These are phyloP conservation scores for Atrina japonica DNA, from an alignment of 2,888 invertebrate genomes.

Conservation along the genomic window DNA sequence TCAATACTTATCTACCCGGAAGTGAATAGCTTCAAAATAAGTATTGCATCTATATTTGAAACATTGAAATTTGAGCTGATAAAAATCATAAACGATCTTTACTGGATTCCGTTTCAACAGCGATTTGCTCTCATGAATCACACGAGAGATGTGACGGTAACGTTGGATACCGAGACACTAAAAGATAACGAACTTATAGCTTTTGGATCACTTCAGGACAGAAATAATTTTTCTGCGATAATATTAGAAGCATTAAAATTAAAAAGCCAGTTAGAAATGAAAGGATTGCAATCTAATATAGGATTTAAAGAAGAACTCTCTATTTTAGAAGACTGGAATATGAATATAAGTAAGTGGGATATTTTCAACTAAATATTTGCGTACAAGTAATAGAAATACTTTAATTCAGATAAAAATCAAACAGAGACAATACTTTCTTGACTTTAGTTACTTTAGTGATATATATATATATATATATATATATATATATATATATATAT, in stretches of 20 bases:
- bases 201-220: background rate
- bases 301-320: slow-evolving; percentile 20
- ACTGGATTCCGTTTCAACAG: slow-evolving; percentile 39
- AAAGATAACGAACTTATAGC: background rate
- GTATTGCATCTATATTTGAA: slow-evolving; percentile 11
- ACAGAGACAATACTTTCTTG: no score
- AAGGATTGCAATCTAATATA: slow-evolving; percentile 23
- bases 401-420: no score
- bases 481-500: no score
- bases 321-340: slow-evolving; percentile 20
- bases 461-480: no score
- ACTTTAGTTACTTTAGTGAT: no score
- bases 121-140: slow-evolving; percentile 23
- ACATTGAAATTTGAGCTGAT: slow-evolving; percentile 29
- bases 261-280: slow-evolving; percentile 19
- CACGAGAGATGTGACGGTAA: slow-evolving; percentile 18
- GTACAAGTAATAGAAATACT: no score
- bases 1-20: slow-evolving; percentile 26
- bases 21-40: slow-evolving; percentile 12
- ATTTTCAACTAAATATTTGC: background rate
- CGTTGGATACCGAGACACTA: slow-evolving; percentile 3
- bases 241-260: slow-evolving; percentile 22
- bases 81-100: slow-evolving; percentile 29
- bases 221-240: slow-evolving; percentile 7
- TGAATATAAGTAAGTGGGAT: slow-evolving; percentile 23